phyloP scores from a whole-genome alignment of 2,797 vertebrate genomes.

The Tachyglossus aculeatus region DNA sequence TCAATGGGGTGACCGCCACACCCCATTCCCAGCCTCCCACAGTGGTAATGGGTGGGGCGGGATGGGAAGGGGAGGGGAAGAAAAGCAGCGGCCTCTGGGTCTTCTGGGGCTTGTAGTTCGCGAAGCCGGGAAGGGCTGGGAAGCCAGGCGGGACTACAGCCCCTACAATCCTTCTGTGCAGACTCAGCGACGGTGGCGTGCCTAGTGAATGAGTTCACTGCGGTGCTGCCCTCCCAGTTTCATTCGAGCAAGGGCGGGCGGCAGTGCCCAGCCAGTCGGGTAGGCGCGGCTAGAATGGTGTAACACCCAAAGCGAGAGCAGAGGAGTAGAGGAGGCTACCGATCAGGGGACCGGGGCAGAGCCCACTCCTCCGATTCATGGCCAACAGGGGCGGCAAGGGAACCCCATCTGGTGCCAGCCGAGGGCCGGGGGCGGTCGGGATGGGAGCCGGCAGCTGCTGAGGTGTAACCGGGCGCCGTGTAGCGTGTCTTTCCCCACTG shows the following conservation, averaged over 20 bases:
- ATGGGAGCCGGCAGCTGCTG: neutral
- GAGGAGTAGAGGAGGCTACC: conserved; percentile 23
- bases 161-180: no score
- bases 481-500: neutral
- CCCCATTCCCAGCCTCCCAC: no score
- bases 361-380: conserved; percentile 31
- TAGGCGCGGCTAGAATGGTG: neutral
- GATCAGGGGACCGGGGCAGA: neutral
- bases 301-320: neutral
- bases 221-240: neutral
- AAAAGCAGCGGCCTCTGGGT: neutral
- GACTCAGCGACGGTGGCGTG: conserved; percentile 10
- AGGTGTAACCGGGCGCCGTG: neutral
- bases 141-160: neutral
- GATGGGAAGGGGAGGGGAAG: accelerated
- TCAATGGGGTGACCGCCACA: no score
- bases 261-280: neutral
- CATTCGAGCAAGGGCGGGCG: conserved; percentile 28
- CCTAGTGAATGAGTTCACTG: conserved; percentile 24
- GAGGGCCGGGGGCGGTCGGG: conserved; percentile 1
- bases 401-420: conserved; percentile 15
- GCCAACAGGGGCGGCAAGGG: conserved; percentile 9
- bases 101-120: conserved; percentile 3
- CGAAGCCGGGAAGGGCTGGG: neutral
- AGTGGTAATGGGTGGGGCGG: neutral